These are phyloP conservation scores for Dicrostonyx torquatus DNA, from an alignment of 2,797 vertebrate genomes.

Conservation along the genomic window DNA sequence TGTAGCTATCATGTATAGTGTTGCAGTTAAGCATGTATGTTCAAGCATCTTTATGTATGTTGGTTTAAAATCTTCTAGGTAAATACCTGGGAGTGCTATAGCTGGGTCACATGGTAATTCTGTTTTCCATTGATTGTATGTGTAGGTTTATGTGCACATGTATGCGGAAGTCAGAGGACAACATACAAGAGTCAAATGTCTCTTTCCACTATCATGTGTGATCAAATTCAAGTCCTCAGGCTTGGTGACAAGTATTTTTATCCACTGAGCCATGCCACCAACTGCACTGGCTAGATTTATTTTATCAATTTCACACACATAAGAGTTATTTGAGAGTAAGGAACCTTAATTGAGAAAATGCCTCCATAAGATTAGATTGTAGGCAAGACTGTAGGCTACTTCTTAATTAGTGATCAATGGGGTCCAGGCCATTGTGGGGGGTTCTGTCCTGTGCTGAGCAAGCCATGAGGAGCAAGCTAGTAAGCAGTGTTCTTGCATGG, in stretches of 20 bases:
- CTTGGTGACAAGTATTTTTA: neutral
- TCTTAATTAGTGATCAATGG: neutral
- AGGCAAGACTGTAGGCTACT: neutral
- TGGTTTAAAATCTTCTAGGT: neutral
- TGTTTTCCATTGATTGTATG: neutral
- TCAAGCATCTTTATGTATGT: neutral
- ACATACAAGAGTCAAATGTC: neutral
- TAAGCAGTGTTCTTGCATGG: neutral
- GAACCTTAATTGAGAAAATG: neutral
- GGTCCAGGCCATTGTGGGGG: too few relatives aligned
- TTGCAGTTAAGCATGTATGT: neutral
- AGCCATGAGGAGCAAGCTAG: neutral
- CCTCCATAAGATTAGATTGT: neutral
- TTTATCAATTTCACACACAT: neutral
- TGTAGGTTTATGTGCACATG: neutral
- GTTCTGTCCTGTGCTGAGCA: neutral
- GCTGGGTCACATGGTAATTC: neutral
- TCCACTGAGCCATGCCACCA: neutral
- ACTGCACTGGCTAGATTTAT: neutral
- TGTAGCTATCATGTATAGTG: neutral
- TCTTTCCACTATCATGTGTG: neutral
- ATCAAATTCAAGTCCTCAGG: neutral
- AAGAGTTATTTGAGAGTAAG: neutral
- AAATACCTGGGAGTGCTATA: neutral
- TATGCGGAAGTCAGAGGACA: neutral